phyloP scores from a whole-genome alignment of 2,113 vertebrate species.

The Sceloporus undulatus region DNA sequence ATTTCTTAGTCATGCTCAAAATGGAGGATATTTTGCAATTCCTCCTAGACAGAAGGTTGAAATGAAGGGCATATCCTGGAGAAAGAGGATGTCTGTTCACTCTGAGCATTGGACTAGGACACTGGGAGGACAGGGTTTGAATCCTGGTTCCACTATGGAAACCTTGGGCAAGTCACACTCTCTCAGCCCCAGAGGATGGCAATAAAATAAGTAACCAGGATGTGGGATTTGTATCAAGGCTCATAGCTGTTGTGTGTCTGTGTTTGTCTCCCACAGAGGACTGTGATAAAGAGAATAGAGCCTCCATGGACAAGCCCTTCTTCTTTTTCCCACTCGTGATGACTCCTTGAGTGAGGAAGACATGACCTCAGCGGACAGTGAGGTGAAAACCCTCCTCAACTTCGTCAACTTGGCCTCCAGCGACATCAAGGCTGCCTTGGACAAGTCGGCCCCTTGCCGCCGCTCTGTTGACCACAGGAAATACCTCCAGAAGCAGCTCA shows the following conservation, averaged over 20 bases:
- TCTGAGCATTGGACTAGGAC: too few species aligned
- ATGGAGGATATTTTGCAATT: too few species aligned
- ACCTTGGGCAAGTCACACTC: too few species aligned
- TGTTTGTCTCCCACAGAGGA: background rate
- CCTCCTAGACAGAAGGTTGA: too few species aligned
- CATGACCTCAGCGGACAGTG: conserved; percentile 96
- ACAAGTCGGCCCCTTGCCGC: conserved; percentile 96
- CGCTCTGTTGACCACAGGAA: conserved; percentile 98
- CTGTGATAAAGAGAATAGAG: rapidly evolving
- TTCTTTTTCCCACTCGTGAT: conserved; percentile 17
- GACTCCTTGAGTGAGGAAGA: conserved; percentile 57
- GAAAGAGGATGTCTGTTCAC: too few species aligned
- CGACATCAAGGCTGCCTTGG: conserved; percentile 97
- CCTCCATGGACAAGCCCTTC: conserved; percentile 15
- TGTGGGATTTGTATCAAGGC: background rate
- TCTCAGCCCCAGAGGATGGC: too few species aligned
- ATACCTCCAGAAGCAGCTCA: conserved; percentile 97
- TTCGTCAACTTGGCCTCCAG: conserved; percentile 98
- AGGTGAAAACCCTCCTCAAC: conserved; percentile 96
- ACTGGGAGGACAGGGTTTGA: too few species aligned
- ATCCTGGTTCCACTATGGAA: too few species aligned
- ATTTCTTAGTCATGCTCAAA: too few species aligned
- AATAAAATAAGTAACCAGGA: too few species aligned
- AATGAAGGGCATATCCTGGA: too few species aligned
- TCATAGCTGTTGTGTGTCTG: background rate